phyloP scores from a whole-genome alignment of 2,113 vertebrate genomes.

The Cryptomyrus ogoouensis region DNA sequence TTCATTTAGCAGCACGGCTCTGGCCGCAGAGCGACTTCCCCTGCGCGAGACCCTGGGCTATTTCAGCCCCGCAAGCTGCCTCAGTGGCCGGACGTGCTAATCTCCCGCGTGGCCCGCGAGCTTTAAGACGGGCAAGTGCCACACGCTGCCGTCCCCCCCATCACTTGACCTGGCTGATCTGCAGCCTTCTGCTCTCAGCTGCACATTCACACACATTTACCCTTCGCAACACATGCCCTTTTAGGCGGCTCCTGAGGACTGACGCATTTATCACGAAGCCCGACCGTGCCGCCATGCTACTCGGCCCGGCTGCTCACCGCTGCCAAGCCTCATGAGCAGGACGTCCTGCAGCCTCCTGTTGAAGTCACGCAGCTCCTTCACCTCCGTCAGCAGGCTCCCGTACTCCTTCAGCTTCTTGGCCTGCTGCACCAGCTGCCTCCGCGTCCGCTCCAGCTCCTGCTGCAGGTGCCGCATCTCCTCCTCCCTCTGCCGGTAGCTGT shows the following conservation, averaged over 20 bases:
- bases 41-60: constrained; percentile 41
- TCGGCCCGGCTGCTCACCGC: constrained; percentile 65
- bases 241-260: not conserved
- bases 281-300: not conserved
- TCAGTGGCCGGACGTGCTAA: constrained; percentile 53
- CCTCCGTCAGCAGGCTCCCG: constrained; percentile 88
- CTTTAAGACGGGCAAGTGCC: constrained; percentile 58
- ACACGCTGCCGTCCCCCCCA: constrained; percentile 41
- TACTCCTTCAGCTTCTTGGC: constrained; percentile 98
- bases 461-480: constrained; percentile 95
- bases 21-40: constrained; percentile 24
- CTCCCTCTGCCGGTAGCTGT: constrained; percentile 93
- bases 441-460: constrained; percentile 91
- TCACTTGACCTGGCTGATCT: constrained; percentile 55
- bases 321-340: constrained; percentile 90
- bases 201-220: not conserved
- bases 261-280: not conserved
- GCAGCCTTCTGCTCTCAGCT: constrained; percentile 47
- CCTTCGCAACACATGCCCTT: not conserved
- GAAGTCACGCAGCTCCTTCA: constrained; percentile 97
- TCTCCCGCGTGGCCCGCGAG: constrained; percentile 57
- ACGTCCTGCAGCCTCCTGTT: constrained; percentile 96
- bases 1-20: constrained; percentile 6
- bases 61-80: constrained; percentile 59
- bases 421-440: constrained; percentile 92